These are phyloP conservation scores for Meiosimyza decipiens DNA, from an alignment of 2,888 invertebrate species.

Conservation along the genomic window DNA sequence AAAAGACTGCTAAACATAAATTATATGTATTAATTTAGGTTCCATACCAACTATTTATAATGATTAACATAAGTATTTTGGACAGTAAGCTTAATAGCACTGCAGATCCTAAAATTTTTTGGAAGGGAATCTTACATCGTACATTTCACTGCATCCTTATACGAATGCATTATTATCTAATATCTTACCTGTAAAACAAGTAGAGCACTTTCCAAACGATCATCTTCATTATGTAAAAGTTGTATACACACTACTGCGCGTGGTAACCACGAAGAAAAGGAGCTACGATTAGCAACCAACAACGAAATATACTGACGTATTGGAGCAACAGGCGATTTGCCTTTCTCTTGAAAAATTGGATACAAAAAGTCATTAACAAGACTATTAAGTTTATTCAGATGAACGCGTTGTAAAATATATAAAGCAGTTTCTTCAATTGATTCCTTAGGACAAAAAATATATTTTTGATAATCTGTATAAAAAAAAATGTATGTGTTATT, in stretches of 20 bases:
- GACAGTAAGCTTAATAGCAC: too few species aligned
- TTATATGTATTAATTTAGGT: too few species aligned
- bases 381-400: conserved; percentile 60
- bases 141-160: too few species aligned
- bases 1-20: too few species aligned
- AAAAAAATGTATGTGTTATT: not conserved
- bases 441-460: conserved; percentile 47
- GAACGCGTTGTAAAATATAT: conserved; percentile 62
- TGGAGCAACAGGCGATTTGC: conserved; percentile 56
- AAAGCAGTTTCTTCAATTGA: conserved; percentile 63
- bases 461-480: not conserved
- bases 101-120: too few species aligned
- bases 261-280: conserved; percentile 61
- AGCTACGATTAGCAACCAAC: conserved; percentile 58
- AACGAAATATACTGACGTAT: conserved; percentile 61
- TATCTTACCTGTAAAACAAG: conserved; percentile 56
- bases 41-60: too few species aligned
- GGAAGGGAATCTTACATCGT: too few species aligned
- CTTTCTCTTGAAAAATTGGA: conserved; percentile 64
- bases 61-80: not conserved
- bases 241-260: conserved; percentile 61
- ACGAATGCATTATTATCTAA: too few species aligned
- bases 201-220: conserved; percentile 61
- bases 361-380: conserved; percentile 63
- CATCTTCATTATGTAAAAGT: conserved; percentile 63